Percentiles rank a stretch among this genome's conserved stretches.
phyloP scores from a whole-genome alignment of 2,888 invertebrate species.

The Caprella mutica region DNA sequence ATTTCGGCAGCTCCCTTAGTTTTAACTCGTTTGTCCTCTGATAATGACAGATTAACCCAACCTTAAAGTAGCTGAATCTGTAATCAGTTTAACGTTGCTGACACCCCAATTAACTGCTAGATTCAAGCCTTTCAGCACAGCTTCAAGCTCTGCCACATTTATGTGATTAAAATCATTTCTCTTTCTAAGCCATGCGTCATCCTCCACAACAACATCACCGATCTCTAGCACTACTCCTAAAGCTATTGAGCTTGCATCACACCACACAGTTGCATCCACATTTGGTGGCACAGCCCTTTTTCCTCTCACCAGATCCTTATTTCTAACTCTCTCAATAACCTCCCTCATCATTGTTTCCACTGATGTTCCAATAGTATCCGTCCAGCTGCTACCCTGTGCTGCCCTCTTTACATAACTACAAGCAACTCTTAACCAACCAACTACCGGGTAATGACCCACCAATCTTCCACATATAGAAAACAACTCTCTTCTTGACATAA shows the following conservation, averaged over 20 bases:
- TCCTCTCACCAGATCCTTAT: neutral
- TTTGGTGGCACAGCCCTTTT: neutral
- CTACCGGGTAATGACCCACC: neutral
- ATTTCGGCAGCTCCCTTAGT: too few relatives aligned
- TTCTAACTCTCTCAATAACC: too few relatives aligned
- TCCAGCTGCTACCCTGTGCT: neutral
- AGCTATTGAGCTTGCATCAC: too few relatives aligned
- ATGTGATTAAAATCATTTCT: conserved; percentile 4
- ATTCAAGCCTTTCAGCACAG: too few relatives aligned
- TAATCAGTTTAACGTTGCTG: neutral
- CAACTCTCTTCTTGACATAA: too few relatives aligned
- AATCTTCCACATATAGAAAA: neutral
- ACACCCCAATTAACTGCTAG: neutral
- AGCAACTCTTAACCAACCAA: too few relatives aligned
- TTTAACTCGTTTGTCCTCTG: too few relatives aligned
- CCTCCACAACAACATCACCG: neutral
- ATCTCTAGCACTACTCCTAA: neutral
- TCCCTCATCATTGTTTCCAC: neutral
- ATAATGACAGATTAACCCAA: too few relatives aligned
- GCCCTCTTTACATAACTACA: too few relatives aligned
- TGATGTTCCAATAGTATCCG: neutral
- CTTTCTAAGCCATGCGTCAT: neutral
- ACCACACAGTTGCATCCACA: too few relatives aligned
- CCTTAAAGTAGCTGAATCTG: neutral
- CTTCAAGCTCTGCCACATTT: too few relatives aligned